Evolutionary conservation across 2,797 vertebrate genomes (phyloP).

Genomic region (Ficedula albicollis): DNA sequence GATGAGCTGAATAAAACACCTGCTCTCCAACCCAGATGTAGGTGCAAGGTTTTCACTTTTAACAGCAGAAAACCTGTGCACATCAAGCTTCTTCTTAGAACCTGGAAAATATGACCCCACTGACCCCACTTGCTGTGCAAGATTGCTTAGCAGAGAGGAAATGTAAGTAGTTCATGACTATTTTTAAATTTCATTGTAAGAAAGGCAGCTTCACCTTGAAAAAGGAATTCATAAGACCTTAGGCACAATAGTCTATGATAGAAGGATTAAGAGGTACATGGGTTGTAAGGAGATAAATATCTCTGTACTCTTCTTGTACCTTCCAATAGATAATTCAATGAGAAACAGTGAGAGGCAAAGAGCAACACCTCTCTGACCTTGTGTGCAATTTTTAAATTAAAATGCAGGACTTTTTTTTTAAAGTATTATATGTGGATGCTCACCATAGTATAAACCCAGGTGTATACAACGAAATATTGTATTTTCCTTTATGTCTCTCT

Average conservation of each 20-base stretch:
- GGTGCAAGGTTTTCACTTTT: neutral
- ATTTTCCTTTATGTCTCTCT: neutral
- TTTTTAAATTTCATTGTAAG: conserved; percentile 28
- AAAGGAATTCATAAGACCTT: neutral
- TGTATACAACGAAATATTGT: neutral
- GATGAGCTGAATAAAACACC: neutral
- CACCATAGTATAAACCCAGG: neutral
- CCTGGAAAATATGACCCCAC: neutral
- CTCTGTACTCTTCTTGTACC: neutral
- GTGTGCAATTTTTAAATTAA: neutral
- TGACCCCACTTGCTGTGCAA: neutral
- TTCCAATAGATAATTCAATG: neutral
- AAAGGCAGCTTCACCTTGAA: conserved; percentile 3
- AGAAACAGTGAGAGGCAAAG: neutral
- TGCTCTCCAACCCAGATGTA: neutral
- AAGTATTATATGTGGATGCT: neutral
- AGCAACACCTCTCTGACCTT: neutral
- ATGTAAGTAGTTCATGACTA: neutral
- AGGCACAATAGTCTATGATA: neutral
- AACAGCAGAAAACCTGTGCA: neutral
- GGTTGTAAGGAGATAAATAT: neutral
- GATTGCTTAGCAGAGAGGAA: conserved; percentile 2
- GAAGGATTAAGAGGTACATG: neutral
- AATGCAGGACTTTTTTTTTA: neutral
- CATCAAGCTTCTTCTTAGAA: neutral